Conservation (phyloP, 2,888 invertebrate genomes). For the Caenorhabditis sp. region DNA sequence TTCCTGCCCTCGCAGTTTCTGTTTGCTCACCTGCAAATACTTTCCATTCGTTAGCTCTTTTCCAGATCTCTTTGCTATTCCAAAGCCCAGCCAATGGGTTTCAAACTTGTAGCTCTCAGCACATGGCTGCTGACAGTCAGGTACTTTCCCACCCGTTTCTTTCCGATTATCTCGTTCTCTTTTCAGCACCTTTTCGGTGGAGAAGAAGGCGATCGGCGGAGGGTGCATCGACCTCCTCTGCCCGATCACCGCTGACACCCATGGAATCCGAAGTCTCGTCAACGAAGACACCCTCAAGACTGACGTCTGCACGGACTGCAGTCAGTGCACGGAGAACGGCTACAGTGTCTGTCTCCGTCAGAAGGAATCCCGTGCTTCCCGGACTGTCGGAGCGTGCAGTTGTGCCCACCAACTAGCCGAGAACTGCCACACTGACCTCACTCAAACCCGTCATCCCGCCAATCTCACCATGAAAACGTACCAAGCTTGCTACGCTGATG, state of each 20-base stretch:
- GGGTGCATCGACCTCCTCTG: constrained; percentile 67
- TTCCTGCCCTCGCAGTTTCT: constrained; percentile 15
- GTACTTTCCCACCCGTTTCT: background rate
- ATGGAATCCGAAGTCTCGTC: constrained; percentile 61
- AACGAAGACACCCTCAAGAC: constrained; percentile 67
- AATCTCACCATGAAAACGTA: constrained; percentile 66
- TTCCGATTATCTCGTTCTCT: background rate
- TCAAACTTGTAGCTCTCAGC: constrained; percentile 52
- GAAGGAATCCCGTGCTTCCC: constrained; percentile 55
- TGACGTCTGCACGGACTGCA: constrained; percentile 69
- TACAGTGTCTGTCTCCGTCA: constrained; percentile 62
- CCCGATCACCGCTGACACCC: constrained; percentile 62
- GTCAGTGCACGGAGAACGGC: constrained; percentile 74
- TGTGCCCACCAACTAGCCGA: constrained; percentile 67
- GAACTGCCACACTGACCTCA: constrained; percentile 65
- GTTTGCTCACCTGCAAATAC: constrained; percentile 37
- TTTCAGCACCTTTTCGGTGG: constrained; percentile 61
- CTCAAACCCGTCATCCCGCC: constrained; percentile 57
- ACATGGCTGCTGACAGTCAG: constrained; percentile 47
- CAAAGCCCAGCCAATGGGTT: constrained; percentile 43
- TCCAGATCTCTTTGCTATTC: constrained; percentile 34
- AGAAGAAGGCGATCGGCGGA: constrained; percentile 55
- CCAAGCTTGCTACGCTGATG: constrained; percentile 60
- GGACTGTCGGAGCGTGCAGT: constrained; percentile 59
- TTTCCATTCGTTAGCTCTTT: constrained; percentile 33